Conservation (phyloP, 2,888 invertebrate genomes). For the Cheilosia vulpina region DNA sequence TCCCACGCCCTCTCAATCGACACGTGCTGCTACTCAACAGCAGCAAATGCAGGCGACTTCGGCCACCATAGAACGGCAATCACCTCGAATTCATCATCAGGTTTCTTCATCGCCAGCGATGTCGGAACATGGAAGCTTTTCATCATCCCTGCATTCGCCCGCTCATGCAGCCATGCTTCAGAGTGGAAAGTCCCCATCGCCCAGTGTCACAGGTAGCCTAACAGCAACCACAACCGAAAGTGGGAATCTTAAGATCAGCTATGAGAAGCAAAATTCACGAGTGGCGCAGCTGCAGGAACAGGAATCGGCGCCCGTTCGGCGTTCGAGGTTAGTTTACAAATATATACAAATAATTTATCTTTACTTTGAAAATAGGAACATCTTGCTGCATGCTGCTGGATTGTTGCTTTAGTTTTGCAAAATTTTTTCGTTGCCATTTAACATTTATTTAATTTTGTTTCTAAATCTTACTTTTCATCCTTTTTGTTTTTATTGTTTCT, state of each 20-base stretch:
- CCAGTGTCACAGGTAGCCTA: conserved; percentile 75
- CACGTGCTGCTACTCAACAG: conserved; percentile 74
- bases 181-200: conserved; percentile 81
- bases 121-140: conserved; percentile 68
- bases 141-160: conserved; percentile 64
- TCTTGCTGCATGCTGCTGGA: conserved; percentile 64
- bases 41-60: conserved; percentile 70
- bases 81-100: conserved; percentile 78
- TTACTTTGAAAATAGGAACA: conserved; percentile 45
- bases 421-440: conserved; percentile 47
- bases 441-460: conserved; percentile 14
- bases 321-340: conserved; percentile 85
- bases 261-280: conserved; percentile 85
- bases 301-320: conserved; percentile 85
- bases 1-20: conserved; percentile 75
- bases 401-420: conserved; percentile 61
- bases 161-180: conserved; percentile 79
- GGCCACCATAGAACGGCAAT: conserved; percentile 76
- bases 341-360: conserved; percentile 7
- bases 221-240: conserved; percentile 83
- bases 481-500: conserved; percentile 23
- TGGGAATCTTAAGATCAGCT: conserved; percentile 85
- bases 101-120: conserved; percentile 68
- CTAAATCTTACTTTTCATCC: conserved; percentile 21
- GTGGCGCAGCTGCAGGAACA: conserved; percentile 84